A percentile compares a stretch with the other conserved stretches of the same genome.
Evolutionary conservation across 2,113 vertebrate species (phyloP).

Genomic region (Barbus barbus): DNA sequence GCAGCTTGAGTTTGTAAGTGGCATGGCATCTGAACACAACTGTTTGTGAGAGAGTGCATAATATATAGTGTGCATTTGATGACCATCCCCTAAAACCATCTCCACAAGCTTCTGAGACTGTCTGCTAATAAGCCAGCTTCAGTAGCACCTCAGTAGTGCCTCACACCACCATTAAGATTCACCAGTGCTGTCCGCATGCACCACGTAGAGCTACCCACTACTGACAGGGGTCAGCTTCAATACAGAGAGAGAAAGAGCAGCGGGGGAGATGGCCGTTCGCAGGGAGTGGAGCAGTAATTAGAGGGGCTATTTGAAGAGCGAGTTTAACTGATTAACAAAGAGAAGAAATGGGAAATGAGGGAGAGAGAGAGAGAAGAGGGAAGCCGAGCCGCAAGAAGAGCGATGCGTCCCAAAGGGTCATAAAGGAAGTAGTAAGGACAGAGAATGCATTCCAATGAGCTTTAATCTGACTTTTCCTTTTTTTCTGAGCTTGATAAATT

Average conservation of each 20-base stretch:
- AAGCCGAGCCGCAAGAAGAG: slow-evolving; percentile 55
- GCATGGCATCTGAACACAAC: neutral
- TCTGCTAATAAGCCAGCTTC: slow-evolving; percentile 63
- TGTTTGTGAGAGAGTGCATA: slow-evolving; percentile 20
- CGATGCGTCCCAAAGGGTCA: slow-evolving; percentile 69
- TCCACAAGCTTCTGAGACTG: slow-evolving; percentile 61
- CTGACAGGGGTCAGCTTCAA: slow-evolving; percentile 65
- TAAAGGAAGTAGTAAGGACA: slow-evolving; percentile 66
- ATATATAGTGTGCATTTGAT: slow-evolving; percentile 28
- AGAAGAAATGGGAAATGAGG: slow-evolving; percentile 50
- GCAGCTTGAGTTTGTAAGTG: slow-evolving; percentile 32
- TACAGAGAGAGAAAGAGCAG: slow-evolving; percentile 55
- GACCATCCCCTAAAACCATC: slow-evolving; percentile 36
- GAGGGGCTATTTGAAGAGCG: slow-evolving; percentile 83
- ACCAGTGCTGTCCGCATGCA: slow-evolving; percentile 50
- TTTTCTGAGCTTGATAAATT: slow-evolving; percentile 51
- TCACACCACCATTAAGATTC: slow-evolving; percentile 66
- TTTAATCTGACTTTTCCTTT: slow-evolving; percentile 61
- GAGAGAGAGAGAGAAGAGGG: slow-evolving; percentile 67
- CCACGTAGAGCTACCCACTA: slow-evolving; percentile 51
- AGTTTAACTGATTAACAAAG: slow-evolving; percentile 86
- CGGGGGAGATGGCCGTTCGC: slow-evolving; percentile 71
- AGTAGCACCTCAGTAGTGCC: slow-evolving; percentile 56
- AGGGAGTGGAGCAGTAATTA: slow-evolving; percentile 80
- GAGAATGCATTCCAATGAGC: slow-evolving; percentile 79